Percentiles rank a stretch among this genome's conserved stretches.
These are phyloP conservation scores for Sphenopsis melanotis DNA, from an alignment of 2,797 vertebrate genomes.

Conservation along the genomic window DNA sequence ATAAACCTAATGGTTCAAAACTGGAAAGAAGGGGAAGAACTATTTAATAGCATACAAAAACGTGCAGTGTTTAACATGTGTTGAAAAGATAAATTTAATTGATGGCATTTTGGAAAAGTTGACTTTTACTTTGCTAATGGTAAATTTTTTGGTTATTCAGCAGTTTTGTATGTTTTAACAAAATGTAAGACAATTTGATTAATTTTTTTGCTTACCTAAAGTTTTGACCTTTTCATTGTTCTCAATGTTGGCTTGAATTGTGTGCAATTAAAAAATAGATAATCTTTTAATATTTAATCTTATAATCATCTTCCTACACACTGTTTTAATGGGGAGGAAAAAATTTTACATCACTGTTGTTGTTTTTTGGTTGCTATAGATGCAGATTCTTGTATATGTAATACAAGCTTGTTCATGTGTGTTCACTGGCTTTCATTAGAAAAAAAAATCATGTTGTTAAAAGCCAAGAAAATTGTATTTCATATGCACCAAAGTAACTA, in stretches of 20 bases:
- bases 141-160: background rate
- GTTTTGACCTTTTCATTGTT: constrained; percentile 47
- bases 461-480: constrained; percentile 44
- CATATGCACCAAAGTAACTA: constrained; percentile 59
- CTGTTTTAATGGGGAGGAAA: constrained; percentile 19
- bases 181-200: constrained; percentile 36
- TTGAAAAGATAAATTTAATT: background rate
- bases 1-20: background rate
- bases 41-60: background rate
- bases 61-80: background rate
- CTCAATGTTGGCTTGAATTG: constrained; percentile 7
- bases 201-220: constrained; percentile 45
- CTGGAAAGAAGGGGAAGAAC: background rate
- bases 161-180: background rate
- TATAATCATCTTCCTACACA: constrained; percentile 62
- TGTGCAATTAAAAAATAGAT: constrained; percentile 32
- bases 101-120: background rate
- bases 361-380: constrained; percentile 61
- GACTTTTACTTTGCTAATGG: background rate
- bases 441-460: constrained; percentile 9
- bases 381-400: constrained; percentile 21
- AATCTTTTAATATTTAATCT: constrained; percentile 65
- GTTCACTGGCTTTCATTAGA: constrained; percentile 16
- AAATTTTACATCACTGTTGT: background rate
- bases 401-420: constrained; percentile 12